Conservation (phyloP, 1,140 invertebrate genomes). For the Tribolium madens region DNA sequence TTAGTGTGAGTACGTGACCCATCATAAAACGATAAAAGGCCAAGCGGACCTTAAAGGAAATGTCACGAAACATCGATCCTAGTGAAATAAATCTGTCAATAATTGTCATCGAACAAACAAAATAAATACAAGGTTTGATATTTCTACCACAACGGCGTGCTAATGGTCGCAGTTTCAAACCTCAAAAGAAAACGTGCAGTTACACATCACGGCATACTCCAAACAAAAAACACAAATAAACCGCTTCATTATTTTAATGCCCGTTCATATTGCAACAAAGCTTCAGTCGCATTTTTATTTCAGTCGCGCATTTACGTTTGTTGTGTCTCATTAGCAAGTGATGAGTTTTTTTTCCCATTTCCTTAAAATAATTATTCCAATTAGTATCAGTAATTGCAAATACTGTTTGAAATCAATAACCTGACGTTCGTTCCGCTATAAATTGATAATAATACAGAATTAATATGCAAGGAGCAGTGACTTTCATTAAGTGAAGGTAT, state of each 20-base stretch:
- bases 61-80: constrained; percentile 13
- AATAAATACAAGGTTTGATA: not conserved
- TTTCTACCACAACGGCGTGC: not conserved
- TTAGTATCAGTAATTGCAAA: not conserved
- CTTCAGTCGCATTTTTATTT: not conserved
- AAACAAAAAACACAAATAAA: constrained; percentile 9
- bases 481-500: constrained; percentile 20
- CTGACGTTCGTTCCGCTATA: not conserved
- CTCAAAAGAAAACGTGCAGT: not conserved
- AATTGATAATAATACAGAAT: constrained; percentile 33
- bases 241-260: constrained; percentile 7
- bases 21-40: constrained; percentile 30
- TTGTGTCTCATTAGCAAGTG: not conserved
- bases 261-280: not conserved
- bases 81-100: constrained; percentile 17
- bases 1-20: constrained; percentile 24
- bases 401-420: not conserved
- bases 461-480: constrained; percentile 21
- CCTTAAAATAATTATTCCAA: not conserved
- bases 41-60: constrained; percentile 19
- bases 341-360: not conserved
- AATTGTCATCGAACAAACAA: not conserved
- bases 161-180: no score
- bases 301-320: not conserved
- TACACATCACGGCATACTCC: not conserved